Conservation (phyloP, 2,113 vertebrate genomes). For the Chaenocephalus aceratus region DNA sequence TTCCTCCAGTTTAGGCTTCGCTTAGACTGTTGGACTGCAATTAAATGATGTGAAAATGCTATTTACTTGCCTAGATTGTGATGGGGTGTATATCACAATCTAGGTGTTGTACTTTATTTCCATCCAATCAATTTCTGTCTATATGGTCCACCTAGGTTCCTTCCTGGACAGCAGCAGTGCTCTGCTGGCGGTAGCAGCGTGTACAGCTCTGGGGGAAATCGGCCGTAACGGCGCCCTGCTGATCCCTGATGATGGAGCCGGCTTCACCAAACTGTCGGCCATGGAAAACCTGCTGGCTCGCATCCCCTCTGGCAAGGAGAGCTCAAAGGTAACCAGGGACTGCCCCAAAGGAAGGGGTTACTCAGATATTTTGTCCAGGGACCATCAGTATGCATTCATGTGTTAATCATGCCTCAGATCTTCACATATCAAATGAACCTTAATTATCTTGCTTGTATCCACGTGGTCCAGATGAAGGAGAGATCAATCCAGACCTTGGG, state of each 20-base stretch:
- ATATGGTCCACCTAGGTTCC: constrained; percentile 81
- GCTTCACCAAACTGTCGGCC: constrained; percentile 91
- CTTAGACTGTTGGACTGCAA: neutral
- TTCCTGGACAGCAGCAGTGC: constrained; percentile 92
- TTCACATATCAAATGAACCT: neutral
- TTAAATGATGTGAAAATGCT: neutral
- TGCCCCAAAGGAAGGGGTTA: neutral
- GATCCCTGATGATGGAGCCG: constrained; percentile 89
- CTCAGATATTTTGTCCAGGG: neutral
- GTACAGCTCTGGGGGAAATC: constrained; percentile 94
- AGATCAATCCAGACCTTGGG: constrained; percentile 94
- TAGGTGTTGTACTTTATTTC: neutral
- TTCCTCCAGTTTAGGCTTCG: neutral
- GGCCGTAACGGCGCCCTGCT: constrained; percentile 92
- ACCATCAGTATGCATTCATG: neutral
- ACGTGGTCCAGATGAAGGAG: constrained; percentile 93
- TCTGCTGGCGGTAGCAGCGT: constrained; percentile 90
- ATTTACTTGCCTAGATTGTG: neutral
- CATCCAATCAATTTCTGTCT: neutral
- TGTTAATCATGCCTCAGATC: neutral
- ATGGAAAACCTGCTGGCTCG: constrained; percentile 92
- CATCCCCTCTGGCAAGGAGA: constrained; percentile 96
- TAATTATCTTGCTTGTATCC: neutral
- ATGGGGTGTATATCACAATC: neutral
- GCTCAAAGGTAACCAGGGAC: constrained; percentile 86